Percentiles rank a stretch among this genome's conserved stretches.
Conservation (phyloP, 2,797 vertebrate species). For the Echeneis naucrates region DNA sequence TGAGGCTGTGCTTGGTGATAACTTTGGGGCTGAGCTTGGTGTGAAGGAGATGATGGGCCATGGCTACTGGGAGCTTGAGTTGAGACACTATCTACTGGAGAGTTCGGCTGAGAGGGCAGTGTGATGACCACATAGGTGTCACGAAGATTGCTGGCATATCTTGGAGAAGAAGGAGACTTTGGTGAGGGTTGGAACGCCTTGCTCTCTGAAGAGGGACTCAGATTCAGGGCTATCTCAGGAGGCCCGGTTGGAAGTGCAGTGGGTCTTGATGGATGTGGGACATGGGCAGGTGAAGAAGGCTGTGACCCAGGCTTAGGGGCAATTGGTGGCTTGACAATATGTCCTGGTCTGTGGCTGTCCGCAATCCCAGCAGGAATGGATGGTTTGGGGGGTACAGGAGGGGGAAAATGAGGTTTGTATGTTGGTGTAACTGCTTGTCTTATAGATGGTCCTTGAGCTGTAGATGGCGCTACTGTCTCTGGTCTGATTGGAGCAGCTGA, state of each 20-base stretch:
- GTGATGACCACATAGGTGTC: constrained; percentile 99
- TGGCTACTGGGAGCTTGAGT: constrained; percentile 89
- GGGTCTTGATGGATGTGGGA: constrained; percentile 83
- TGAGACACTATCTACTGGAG: constrained; percentile 90
- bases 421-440: constrained; percentile 77
- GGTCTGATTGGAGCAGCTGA: constrained; percentile 68
- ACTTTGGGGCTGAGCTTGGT: constrained; percentile 76
- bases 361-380: constrained; percentile 90
- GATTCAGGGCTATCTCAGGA: constrained; percentile 89
- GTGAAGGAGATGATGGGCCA: constrained; percentile 83
- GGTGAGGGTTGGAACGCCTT: constrained; percentile 90
- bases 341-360: constrained; percentile 88
- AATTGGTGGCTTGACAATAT: constrained; percentile 91
- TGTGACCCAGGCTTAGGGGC: constrained; percentile 90
- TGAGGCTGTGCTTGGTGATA: constrained; percentile 74
- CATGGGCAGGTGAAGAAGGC: constrained; percentile 79
- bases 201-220: constrained; percentile 89
- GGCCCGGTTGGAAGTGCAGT: constrained; percentile 81
- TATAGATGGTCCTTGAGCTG: constrained; percentile 68
- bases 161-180: constrained; percentile 90
- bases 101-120: constrained; percentile 96
- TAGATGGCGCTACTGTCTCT: constrained; percentile 67
- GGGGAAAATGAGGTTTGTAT: constrained; percentile 89
- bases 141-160: constrained; percentile 89
- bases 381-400: constrained; percentile 97